Base-by-base conservation (phyloP, 1,140 invertebrate species). In the Conopomorpha cramerella region DNA sequence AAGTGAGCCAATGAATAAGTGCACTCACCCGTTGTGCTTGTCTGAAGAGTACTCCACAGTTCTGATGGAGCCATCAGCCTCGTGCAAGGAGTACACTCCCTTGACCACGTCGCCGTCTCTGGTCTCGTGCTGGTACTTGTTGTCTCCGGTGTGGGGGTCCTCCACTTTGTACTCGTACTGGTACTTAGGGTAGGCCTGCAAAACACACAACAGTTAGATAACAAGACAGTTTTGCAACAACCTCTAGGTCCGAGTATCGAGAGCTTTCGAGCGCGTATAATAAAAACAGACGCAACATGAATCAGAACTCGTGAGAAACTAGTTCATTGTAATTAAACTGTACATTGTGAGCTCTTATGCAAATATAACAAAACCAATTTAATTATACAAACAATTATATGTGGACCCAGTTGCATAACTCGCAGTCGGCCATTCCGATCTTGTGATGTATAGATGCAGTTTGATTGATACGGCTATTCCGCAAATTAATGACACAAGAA, bases 111-210 rank as follows among this genome's bases (percentile, higher is more conserved):
- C 82, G 11, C 82, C 82, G 51, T 84, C 80, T 7, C 82, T 71
- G 37, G 77, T 67, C 51, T 84, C 82, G 46, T 81, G 77, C 48
- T 83, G 81, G 54, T 70, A 82, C 58, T 84, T 84, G 56, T 78
- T 82, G 51, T 84, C 82, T 8, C 84, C 81, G 41, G 79, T 85
- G 40, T 81, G 63, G 13, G 78, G 77, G 46, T 84, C 83, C 40
- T 82, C 77, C 4, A 85, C 80, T 55, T 80, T 81, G 53, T 84
- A 84, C 50, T 81, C 79, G 31, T 82, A 84, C 33, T 80, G 79
- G 46, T 84, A 85, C 45, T 83, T 82, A 3, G 82, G 82, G 55
- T 83, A 78, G 3, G 82, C 70, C 77, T 81, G 36, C 34, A 77
- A 76, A 49, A 34, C 14, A n/a, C 8, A 14, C 29, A 37, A n/a